phyloP scores from a whole-genome alignment of 2,888 invertebrate species.

The Lasioglossum calceatum region DNA sequence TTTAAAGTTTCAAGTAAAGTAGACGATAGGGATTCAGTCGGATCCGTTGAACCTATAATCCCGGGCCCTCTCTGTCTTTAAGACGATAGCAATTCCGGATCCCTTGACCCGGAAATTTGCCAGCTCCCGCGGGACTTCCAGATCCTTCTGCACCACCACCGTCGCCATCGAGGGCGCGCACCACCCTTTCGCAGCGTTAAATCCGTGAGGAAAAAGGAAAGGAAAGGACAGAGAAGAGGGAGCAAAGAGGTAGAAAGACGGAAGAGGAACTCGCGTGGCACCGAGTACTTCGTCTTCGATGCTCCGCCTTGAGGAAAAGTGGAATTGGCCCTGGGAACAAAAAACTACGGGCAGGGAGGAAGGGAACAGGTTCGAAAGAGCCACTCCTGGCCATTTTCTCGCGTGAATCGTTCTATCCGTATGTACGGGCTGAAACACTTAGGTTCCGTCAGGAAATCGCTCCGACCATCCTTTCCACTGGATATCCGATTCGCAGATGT shows the following conservation, averaged over 20 bases:
- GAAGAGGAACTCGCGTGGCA: constrained; percentile 60
- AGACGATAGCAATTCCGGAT: constrained; percentile 73
- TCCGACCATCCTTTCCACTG: constrained; percentile 17
- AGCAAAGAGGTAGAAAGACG: constrained; percentile 20
- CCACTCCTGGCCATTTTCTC: constrained; percentile 60
- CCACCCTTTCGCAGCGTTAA: constrained; percentile 30
- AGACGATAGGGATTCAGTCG: constrained; percentile 61
- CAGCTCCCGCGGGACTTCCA: constrained; percentile 57
- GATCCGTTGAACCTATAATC: constrained; percentile 72
- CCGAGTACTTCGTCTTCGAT: constrained; percentile 65
- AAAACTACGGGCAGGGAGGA: constrained; percentile 36
- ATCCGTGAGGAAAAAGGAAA: background rate
- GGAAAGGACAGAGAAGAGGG: background rate
- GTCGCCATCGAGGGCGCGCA: background rate
- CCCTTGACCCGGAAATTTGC: constrained; percentile 73
- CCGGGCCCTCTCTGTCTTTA: constrained; percentile 65
- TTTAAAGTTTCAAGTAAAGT: constrained; percentile 64
- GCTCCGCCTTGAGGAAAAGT: constrained; percentile 55
- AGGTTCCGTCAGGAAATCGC: constrained; percentile 35
- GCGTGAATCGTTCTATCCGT: constrained; percentile 53
- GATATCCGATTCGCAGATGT: constrained; percentile 29
- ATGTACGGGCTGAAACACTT: constrained; percentile 38
- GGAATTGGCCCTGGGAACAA: constrained; percentile 54
- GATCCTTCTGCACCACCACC: constrained; percentile 53
- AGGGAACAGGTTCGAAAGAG: constrained; percentile 38